Conservation (phyloP, 2,113 vertebrate genomes). For the Apodemus sylvaticus region DNA sequence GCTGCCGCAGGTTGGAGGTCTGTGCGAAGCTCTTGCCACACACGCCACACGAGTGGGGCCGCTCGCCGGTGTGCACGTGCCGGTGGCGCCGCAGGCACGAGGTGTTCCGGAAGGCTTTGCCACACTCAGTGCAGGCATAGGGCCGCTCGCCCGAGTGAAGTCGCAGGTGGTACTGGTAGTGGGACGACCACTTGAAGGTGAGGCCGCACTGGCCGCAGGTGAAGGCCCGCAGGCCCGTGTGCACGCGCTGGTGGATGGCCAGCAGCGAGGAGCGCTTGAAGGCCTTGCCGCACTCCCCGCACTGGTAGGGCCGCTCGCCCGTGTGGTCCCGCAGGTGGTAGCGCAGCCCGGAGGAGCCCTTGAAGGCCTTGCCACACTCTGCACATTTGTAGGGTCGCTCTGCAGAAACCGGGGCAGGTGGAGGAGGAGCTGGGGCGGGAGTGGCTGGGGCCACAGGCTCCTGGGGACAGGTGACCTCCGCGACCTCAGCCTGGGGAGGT, state of each 20-base stretch:
- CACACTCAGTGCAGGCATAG: conserved; percentile 92
- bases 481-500: conserved; percentile 88
- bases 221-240: conserved; percentile 85
- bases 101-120: conserved; percentile 96
- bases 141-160: conserved; percentile 96
- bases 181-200: conserved; percentile 96
- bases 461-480: conserved; percentile 81
- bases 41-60: conserved; percentile 90
- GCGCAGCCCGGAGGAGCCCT: conserved; percentile 93
- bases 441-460: neutral
- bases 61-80: conserved; percentile 93
- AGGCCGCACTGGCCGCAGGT: conserved; percentile 85
- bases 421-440: neutral
- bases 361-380: conserved; percentile 94
- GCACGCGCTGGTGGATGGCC: conserved; percentile 88
- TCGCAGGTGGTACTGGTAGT: conserved; percentile 96
- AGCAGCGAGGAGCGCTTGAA: conserved; percentile 96
- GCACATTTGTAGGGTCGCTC: conserved; percentile 94
- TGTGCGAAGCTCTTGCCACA: conserved; percentile 95
- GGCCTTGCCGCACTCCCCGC: conserved; percentile 92
- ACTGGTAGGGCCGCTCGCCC: conserved; percentile 95
- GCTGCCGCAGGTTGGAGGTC: conserved; percentile 94
- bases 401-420: conserved; percentile 33
- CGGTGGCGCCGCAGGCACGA: conserved; percentile 94
- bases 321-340: conserved; percentile 96